Conservation (phyloP, 2,797 vertebrate species). For the Bradypus variegatus region DNA sequence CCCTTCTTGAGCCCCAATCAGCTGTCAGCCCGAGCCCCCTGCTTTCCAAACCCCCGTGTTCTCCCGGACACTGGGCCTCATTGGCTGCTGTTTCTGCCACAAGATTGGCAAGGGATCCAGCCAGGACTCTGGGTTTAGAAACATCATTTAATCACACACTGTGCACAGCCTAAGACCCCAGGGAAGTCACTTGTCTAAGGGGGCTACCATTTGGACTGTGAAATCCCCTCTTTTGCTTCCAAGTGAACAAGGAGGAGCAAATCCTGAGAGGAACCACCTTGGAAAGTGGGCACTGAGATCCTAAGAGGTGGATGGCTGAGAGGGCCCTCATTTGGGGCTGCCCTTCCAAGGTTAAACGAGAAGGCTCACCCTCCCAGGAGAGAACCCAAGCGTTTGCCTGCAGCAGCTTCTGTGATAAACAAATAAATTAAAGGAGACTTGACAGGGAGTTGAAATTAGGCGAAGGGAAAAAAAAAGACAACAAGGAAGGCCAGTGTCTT, state of each 20-base stretch:
- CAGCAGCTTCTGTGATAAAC: background rate
- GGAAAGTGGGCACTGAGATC: background rate
- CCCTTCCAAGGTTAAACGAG: background rate
- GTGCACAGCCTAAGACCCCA: accelerated
- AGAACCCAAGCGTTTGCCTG: background rate
- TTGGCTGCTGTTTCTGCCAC: background rate
- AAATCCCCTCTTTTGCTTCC: background rate
- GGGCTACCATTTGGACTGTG: background rate
- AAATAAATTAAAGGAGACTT: background rate
- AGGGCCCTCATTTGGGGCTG: background rate
- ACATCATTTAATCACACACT: background rate
- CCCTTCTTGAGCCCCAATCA: background rate
- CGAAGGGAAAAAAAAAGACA: background rate
- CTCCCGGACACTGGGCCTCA: background rate
- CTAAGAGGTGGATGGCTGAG: too few species aligned
- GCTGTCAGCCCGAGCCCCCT: background rate
- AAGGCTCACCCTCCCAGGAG: background rate
- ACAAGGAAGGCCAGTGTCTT: background rate
- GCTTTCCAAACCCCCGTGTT: background rate
- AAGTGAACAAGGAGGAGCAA: background rate
- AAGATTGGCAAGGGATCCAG: background rate
- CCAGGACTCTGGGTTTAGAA: background rate
- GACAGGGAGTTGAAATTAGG: background rate
- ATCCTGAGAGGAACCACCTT: background rate
- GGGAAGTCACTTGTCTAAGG: background rate